phyloP scores from a whole-genome alignment of 2,888 invertebrate genomes.

The Aricia artaxerxes region DNA sequence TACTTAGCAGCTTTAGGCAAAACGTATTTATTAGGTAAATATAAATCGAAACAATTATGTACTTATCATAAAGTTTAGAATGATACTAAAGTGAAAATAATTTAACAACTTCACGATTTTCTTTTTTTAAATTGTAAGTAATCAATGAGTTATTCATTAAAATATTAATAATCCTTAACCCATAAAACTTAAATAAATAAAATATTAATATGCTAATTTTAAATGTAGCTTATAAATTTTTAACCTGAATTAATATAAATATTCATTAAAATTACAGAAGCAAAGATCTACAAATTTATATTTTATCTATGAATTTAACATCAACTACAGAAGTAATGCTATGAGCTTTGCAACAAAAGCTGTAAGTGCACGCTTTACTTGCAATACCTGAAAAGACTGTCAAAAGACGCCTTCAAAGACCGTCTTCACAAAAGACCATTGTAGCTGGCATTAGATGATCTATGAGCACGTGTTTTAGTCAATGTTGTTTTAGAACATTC shows the following conservation, averaged over 20 bases:
- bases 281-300: neutral
- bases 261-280: neutral
- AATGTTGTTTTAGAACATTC: neutral
- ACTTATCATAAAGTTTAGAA: neutral
- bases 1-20: too few relatives aligned
- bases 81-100: neutral
- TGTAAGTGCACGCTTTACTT: constrained; percentile 1
- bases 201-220: too few relatives aligned
- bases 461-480: neutral
- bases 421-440: constrained; percentile 16
- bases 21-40: too few relatives aligned
- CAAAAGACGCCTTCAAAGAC: neutral
- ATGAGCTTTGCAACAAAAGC: constrained; percentile 20
- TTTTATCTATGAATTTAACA: neutral
- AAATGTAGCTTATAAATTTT: too few relatives aligned
- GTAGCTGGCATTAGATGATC: constrained; percentile 6
- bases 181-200: too few relatives aligned
- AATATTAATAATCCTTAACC: too few relatives aligned
- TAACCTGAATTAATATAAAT: too few relatives aligned
- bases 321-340: neutral
- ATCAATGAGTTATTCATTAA: too few relatives aligned
- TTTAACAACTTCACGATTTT: neutral
- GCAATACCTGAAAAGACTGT: constrained; percentile 18
- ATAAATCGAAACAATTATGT: too few relatives aligned
- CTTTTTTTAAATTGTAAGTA: neutral